Evolutionary conservation across 1,140 invertebrate species (phyloP), one percentile per base, ranked within the genome.

Genomic region (Neelides sp.): DNA sequence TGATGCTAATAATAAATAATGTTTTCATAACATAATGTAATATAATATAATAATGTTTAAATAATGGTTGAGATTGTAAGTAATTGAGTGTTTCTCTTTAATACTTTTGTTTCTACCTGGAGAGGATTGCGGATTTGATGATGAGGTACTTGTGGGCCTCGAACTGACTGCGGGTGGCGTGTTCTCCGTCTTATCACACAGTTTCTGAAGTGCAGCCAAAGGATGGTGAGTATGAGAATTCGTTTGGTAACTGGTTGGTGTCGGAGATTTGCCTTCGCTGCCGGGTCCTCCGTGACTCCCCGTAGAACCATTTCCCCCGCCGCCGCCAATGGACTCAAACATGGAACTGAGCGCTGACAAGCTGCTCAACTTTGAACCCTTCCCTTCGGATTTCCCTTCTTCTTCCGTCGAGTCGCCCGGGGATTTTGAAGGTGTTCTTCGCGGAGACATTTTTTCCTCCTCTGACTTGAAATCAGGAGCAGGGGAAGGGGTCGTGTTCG

Each of bases 171-270:
- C 34, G 30, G 43, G 19, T 43, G 59, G 61, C 35, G 62, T 76
- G 78, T 35, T 87, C 68, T 91, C 85, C 57, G 88, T 89, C 70
- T 92, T 93, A 67, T 94, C 90, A 68, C 91, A 89, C 10, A 95
- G 76, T 65, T 93, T 93, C 63, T 95, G 90, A 36, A 96, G 68
- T 5, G 90, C 90, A 10, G 90, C 88, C 52, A 96, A 67, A 17
- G 92, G 92, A 69, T 89, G 85, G 48, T 64, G 59, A 41, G 55
- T 51, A 55, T 64, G 59, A 41, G 55, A 54, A 55, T 55, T 48
- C 52, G 55, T 22, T 40, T 30, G 20, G 23, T 35, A 49, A 40
- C 24, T 36, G 34, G 45, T 49, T 22, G 52, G 50, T 26, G 59
- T 81, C 82, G 56, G 80, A 82, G 4, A 75, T 72, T 51, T 77